Conservation (phyloP, 2,113 vertebrate species). For the Microcebus tavaratra region DNA sequence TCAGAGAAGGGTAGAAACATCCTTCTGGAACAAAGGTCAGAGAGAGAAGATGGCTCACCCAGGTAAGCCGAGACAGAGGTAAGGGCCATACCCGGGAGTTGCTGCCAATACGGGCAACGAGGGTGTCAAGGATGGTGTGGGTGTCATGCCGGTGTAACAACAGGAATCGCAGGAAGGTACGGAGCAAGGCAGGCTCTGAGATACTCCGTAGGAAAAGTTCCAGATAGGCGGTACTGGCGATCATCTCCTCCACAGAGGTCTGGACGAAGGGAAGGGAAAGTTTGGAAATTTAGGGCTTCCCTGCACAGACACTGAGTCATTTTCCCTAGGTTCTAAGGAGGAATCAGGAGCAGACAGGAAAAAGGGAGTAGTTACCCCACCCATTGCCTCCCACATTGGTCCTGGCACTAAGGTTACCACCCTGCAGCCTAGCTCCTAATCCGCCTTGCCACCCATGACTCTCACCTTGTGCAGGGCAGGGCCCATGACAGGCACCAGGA, state of each 20-base stretch:
- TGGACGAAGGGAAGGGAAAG: constrained; percentile 66
- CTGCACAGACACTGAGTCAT: background rate
- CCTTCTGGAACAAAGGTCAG: constrained; percentile 39
- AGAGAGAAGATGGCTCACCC: constrained; percentile 65
- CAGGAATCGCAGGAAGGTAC: constrained; percentile 96
- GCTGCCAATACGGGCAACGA: constrained; percentile 95
- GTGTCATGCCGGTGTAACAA: constrained; percentile 95
- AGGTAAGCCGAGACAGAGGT: constrained; percentile 67
- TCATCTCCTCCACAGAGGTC: constrained; percentile 97
- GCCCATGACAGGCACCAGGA: constrained; percentile 96
- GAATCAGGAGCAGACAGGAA: constrained; percentile 3
- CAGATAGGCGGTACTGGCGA: constrained; percentile 97
- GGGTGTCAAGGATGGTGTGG: constrained; percentile 95
- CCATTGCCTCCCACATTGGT: background rate
- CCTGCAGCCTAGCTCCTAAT: background rate
- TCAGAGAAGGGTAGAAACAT: constrained; percentile 36
- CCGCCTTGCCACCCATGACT: background rate
- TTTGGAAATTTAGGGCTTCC: constrained; percentile 28
- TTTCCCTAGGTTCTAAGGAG: constrained; percentile 16
- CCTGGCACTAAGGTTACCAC: background rate
- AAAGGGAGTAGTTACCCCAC: background rate
- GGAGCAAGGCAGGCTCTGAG: constrained; percentile 93
- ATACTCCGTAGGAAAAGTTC: constrained; percentile 97
- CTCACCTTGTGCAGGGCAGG: constrained; percentile 96
- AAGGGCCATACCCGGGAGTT: constrained; percentile 91